Conservation (phyloP, 2,113 vertebrate species). For the Melanerpes aurifrons region DNA sequence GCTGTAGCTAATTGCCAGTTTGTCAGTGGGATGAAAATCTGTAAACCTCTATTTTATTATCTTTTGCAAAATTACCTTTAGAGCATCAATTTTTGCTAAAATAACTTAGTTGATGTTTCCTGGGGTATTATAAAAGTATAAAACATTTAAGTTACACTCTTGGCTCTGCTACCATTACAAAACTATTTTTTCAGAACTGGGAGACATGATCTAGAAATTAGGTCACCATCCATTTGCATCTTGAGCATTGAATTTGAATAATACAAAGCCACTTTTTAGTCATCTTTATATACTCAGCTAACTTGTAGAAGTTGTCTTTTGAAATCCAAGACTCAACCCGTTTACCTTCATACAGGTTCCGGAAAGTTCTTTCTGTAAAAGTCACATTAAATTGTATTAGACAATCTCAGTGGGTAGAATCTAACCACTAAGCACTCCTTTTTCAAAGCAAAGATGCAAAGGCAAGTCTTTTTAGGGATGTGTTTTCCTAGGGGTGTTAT, state of each 20-base stretch:
- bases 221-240: rapidly evolving
- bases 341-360: neutral
- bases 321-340: rapidly evolving
- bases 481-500: conserved; percentile 13
- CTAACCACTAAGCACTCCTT: neutral
- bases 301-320: neutral
- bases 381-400: neutral
- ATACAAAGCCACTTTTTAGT: neutral
- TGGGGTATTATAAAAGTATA: neutral
- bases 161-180: neutral
- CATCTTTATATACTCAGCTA: neutral
- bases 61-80: neutral
- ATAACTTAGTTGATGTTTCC: neutral
- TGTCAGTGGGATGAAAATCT: neutral
- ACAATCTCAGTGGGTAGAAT: neutral
- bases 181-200: neutral
- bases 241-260: neutral
- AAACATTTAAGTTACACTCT: neutral
- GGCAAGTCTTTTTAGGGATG: neutral
- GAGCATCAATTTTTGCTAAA: neutral
- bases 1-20: neutral
- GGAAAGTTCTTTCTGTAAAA: neutral
- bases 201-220: neutral
- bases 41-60: neutral
- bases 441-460: conserved; percentile 20